Base-by-base conservation (phyloP, 1,140 invertebrate species). In the Drosophila cardini region DNA sequence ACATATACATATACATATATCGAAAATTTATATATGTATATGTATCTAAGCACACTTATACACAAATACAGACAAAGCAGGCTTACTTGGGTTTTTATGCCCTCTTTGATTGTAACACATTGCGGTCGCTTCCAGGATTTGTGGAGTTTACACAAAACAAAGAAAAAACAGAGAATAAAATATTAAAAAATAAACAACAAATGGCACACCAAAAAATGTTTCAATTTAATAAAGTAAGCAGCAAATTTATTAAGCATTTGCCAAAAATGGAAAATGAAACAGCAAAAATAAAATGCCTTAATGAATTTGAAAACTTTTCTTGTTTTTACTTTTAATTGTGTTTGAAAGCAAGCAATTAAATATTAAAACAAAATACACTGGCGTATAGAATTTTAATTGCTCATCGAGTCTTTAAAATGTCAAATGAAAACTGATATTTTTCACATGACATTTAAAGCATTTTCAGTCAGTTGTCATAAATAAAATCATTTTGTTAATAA, bases 101-200 rank as follows among this genome's bases (percentile, higher is more conserved):
- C 36, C 53, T 65, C 46, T 43, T 67, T 58, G 63, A 72, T 72
- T 67, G 53, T 58, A 60, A 43, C 36, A 57, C 62, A 72, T 72
- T 67, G 53, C 32, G 62, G 61, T 52, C 30, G 48, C 34, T 30
- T 46, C 38, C 9, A 58, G 69, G 53, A 67, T 65, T 43, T 50
- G 13, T 56, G 16, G 43, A 32, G 43, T 53, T 40, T 46, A 45
- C 40, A 57, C 21, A 61, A 61, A 21, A 40, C 38, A 40, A 40
- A 45, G 15, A 40, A 50, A 46, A 26, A 36, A 30, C 34, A n/a
- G 30, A 2, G 21, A n/a, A n/a, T n/a, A n/a, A n/a, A n/a, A n/a
- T n/a, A n/a, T n/a, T n/a, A n/a, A n/a, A n/a, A 55, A 18, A 32
- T 3, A 21, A 30, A 55, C 52, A 36, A 32, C 16, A 50, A 52